phyloP scores from a whole-genome alignment of 2,797 vertebrate genomes.

The Cryptoprocta ferox region DNA sequence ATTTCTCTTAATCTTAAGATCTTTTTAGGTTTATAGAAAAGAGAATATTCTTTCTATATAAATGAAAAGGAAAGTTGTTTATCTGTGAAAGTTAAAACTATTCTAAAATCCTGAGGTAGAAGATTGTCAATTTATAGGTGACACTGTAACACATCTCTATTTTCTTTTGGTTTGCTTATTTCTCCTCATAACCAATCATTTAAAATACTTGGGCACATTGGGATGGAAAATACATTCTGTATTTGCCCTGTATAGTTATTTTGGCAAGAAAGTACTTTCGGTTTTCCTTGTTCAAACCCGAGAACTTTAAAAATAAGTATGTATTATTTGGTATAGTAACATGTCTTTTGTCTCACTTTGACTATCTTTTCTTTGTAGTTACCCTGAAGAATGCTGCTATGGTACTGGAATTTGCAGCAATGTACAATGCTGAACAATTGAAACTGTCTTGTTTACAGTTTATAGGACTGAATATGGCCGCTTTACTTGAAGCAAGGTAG shows the following conservation, averaged over 20 bases:
- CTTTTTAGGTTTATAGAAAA: background rate
- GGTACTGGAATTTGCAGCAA: constrained; percentile 94
- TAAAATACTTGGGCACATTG: constrained; percentile 4
- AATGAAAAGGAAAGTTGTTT: constrained; percentile 48
- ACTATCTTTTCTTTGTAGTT: constrained; percentile 87
- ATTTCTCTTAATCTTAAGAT: background rate
- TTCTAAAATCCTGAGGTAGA: background rate
- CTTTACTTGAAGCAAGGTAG: constrained; percentile 96
- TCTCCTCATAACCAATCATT: background rate
- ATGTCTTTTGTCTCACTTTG: constrained; percentile 50
- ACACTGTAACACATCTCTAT: background rate
- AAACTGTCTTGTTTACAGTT: constrained; percentile 97
- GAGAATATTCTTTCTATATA: background rate
- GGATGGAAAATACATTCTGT: background rate
- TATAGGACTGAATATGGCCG: constrained; percentile 95
- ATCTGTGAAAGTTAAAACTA: constrained; percentile 30
- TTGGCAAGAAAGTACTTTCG: background rate
- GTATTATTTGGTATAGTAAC: constrained; percentile 9
- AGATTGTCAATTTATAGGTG: background rate
- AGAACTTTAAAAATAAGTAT: constrained; percentile 20
- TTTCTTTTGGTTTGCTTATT: constrained; percentile 23
- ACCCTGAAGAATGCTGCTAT: constrained; percentile 96
- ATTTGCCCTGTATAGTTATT: constrained; percentile 1
- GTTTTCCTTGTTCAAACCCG: constrained; percentile 40
- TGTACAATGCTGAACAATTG: constrained; percentile 96